A percentile compares a stretch with the other conserved stretches of the same genome.
These are phyloP conservation scores for Clarias magur DNA, from an alignment of 2,113 vertebrate genomes.

Conservation along the genomic window DNA sequence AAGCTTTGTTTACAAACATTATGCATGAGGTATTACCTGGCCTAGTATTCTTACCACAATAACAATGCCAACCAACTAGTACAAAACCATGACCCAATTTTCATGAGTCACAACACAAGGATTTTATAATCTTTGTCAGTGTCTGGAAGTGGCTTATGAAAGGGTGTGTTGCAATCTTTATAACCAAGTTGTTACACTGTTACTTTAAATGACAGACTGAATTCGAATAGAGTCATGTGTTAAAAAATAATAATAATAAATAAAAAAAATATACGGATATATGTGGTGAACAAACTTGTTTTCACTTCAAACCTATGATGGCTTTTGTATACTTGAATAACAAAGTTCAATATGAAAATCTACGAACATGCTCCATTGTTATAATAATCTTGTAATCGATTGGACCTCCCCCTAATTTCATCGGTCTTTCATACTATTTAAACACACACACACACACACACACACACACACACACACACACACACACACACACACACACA, in stretches of 20 bases:
- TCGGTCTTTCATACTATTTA: neutral
- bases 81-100: slow-evolving; percentile 19
- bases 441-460: neutral
- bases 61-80: neutral
- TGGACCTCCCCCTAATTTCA: neutral
- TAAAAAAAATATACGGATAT: neutral
- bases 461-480: neutral
- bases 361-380: slow-evolving; percentile 21
- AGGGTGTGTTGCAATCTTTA: slow-evolving; percentile 25
- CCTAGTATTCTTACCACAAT: slow-evolving; percentile 13
- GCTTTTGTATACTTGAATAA: slow-evolving; percentile 9
- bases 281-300: slow-evolving; percentile 30
- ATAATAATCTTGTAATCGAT: neutral
- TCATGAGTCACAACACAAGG: slow-evolving; percentile 17
- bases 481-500: neutral
- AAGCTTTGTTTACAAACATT: slow-evolving; percentile 20
- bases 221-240: slow-evolving; percentile 1
- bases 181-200: slow-evolving; percentile 4
- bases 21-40: neutral
- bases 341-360: slow-evolving; percentile 28
- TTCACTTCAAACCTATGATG: slow-evolving; percentile 42
- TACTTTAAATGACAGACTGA: slow-evolving; percentile 24
- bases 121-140: slow-evolving; percentile 42
- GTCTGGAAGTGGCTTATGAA: slow-evolving; percentile 33
- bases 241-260: neutral